Evolutionary conservation across 2,888 invertebrate species (phyloP).

Genomic region (Chrysotoxum bicinctum): DNA sequence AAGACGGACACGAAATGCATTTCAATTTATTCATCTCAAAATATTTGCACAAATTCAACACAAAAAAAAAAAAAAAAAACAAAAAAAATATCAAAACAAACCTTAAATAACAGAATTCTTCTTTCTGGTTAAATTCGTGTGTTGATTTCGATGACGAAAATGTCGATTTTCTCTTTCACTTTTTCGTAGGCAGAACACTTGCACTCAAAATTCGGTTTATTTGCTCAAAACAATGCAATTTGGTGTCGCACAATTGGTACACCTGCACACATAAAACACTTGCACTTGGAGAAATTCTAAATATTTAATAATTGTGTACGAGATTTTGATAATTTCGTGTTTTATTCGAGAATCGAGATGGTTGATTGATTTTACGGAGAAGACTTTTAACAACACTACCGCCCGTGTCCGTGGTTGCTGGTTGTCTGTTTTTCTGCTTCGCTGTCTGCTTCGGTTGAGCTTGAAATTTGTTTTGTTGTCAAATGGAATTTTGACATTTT

Average conservation of each 20-base stretch:
- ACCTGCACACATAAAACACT: constrained; percentile 27
- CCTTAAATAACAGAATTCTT: constrained; percentile 43
- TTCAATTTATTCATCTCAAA: constrained; percentile 28
- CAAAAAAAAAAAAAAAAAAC: neutral
- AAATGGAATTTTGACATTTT: constrained; percentile 57
- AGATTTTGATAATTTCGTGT: constrained; percentile 1
- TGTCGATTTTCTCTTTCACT: constrained; percentile 44
- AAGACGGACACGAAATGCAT: constrained; percentile 19
- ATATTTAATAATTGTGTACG: neutral
- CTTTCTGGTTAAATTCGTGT: neutral
- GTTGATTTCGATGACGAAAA: neutral
- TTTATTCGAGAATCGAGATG: constrained; percentile 28
- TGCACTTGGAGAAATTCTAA: constrained; percentile 10
- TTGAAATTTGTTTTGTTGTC: constrained; percentile 63
- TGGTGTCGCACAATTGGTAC: neutral
- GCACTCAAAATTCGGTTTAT: constrained; percentile 45
- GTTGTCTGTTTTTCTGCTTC: constrained; percentile 50
- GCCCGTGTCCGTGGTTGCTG: constrained; percentile 60
- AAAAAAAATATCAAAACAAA: constrained; percentile 49
- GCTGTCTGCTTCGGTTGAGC: neutral
- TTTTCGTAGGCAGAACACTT: constrained; percentile 21
- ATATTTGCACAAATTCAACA: neutral
- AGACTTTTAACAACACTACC: constrained; percentile 61
- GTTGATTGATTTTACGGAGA: constrained; percentile 5
- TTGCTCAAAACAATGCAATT: constrained; percentile 2